Percentiles rank a stretch among this genome's conserved stretches.
These are phyloP conservation scores for Redunca redunca DNA, from an alignment of 2,113 vertebrate species.

Conservation along the genomic window DNA sequence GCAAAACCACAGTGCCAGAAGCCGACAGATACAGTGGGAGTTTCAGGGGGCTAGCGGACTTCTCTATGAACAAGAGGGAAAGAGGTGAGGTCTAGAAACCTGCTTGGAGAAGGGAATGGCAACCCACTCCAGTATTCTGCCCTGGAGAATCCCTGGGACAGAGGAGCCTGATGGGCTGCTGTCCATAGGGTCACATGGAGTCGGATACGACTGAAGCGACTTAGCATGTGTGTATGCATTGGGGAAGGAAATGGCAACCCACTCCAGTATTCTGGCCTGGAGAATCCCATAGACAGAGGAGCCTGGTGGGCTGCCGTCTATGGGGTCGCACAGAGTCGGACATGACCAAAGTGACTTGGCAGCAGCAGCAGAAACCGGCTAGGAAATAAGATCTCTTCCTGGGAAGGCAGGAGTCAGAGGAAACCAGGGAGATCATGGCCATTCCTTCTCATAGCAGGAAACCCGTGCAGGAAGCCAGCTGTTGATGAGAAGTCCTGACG, in stretches of 20 bases:
- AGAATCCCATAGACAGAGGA: not conserved
- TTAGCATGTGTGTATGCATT: rapidly evolving
- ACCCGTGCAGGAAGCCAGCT: not conserved
- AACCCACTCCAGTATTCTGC: not conserved
- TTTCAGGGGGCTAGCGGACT: not conserved
- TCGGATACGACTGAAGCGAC: rapidly evolving
- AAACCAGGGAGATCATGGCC: not conserved
- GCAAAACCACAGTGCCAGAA: not conserved
- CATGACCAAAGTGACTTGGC: rapidly evolving
- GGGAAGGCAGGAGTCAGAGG: not conserved
- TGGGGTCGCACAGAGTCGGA: rapidly evolving
- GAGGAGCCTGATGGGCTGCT: not conserved
- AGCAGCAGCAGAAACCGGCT: rapidly evolving
- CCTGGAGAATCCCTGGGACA: not conserved
- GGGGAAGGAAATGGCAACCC: not conserved
- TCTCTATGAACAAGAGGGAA: not conserved
- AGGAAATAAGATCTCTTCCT: not conserved
- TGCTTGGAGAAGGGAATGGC: not conserved
- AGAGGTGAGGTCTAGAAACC: not conserved
- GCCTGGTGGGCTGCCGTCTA: not conserved
- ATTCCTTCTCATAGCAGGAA: too few relatives aligned
- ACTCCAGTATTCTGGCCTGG: not conserved
- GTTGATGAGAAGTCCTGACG: not conserved
- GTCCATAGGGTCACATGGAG: rapidly evolving
- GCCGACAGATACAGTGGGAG: not conserved